Evolutionary conservation across 37 sponge, comb jelly and placozoan genomes (phyloP), one percentile per base, ranked within the genome.

Genomic region (Hexactinellida sp.): DNA sequence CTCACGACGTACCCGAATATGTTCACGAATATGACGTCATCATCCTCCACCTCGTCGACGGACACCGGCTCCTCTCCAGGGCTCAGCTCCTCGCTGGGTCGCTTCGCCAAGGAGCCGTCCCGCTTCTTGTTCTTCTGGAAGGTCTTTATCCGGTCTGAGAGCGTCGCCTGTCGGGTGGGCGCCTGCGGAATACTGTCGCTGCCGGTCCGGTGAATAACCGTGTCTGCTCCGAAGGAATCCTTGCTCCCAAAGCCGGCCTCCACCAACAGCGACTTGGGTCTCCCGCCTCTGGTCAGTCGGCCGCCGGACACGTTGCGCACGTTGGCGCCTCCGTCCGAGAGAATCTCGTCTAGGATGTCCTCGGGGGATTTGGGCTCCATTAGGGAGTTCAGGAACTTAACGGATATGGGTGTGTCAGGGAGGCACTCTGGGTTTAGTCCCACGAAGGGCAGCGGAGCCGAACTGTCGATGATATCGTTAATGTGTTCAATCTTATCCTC

Each of bases 331-430:
- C 76, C 76, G 30, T 63, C 76, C 13, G 25, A 1, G 19, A 63
- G 30, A 32, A 63, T 63, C 5, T 28, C 34, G 30, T 63, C 76
- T 25, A 63, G 3, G 25, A 63, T 63, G 30, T 63, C 76, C 30
- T 63, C 76, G 13, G 76, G 76, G 30, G 76, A 63, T 63, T 63
- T 23, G 3, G 76, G 76, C 32, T 63, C 76, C 76, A 63, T 63
- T 25, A 63, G 76, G 13, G 76, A 63, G 76, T 63, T 63, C 28
- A 63, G 76, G 76, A 63, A 63, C 76, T n/a, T 63, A 7, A 63
- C 76, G 13, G 21, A 7, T 25, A 63, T 63, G 28, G 76, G 76
- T 25, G 76, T 63, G 21, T 63, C 28, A 5, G 76, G 76, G 76
- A 63, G 76, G 13, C 21, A 21, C 1, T 63, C 76, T 3, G 76